Conservation (phyloP, 2,113 vertebrate genomes). For the Ictalurus furcatus region DNA sequence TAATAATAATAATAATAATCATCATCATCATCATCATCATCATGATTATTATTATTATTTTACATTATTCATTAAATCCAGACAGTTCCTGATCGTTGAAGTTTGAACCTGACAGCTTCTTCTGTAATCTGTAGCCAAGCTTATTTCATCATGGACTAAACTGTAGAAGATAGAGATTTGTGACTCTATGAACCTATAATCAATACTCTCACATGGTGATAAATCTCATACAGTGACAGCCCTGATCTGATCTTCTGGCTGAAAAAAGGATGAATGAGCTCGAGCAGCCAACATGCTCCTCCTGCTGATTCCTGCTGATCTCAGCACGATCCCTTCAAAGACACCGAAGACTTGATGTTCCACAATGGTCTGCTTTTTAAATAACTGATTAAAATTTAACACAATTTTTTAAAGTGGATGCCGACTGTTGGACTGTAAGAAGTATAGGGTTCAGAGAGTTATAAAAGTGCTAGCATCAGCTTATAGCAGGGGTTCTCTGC, state of each 20-base stretch:
- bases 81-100: background rate
- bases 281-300: background rate
- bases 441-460: background rate
- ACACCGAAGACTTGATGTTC: background rate
- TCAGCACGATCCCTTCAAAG: background rate
- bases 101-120: background rate
- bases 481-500: background rate
- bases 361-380: background rate
- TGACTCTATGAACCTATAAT: background rate
- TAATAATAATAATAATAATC: no score
- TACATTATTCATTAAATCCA: background rate
- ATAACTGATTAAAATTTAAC: background rate
- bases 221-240: background rate
- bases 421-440: background rate
- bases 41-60: background rate
- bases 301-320: background rate
- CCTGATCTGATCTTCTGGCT: background rate
- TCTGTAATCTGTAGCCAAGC: background rate
- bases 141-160: background rate
- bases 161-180: background rate
- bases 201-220: background rate
- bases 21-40: no score
- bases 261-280: background rate
- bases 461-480: background rate
- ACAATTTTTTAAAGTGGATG: background rate